These are phyloP conservation scores for Mactra quadrangularis DNA, from an alignment of 1,140 invertebrate genomes.

Conservation along the genomic window DNA sequence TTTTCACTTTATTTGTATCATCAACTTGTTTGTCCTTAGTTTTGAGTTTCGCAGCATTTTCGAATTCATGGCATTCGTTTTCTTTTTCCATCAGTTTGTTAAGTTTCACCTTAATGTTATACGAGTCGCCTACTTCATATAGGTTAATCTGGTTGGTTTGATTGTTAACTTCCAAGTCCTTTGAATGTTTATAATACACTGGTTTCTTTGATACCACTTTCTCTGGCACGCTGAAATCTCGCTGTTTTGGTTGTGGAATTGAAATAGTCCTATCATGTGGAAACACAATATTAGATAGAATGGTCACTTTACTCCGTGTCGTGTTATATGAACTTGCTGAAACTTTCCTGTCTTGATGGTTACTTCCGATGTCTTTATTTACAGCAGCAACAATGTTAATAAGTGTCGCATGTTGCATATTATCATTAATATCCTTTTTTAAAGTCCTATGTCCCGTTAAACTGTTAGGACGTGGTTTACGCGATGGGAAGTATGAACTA, in stretches of 20 bases:
- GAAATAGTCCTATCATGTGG: conserved; percentile 41
- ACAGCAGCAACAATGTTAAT: conserved; percentile 61
- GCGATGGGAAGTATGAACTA: conserved; percentile 21
- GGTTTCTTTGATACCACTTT: conserved; percentile 52
- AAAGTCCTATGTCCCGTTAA: conserved; percentile 10
- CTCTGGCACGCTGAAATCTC: conserved; percentile 28
- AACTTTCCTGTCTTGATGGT: not conserved
- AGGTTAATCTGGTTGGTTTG: not conserved
- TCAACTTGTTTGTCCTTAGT: not conserved
- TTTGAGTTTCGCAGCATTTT: conserved; percentile 10
- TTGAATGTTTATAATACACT: conserved; percentile 59
- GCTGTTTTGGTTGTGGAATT: conserved; percentile 45
- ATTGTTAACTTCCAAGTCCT: conserved; percentile 35
- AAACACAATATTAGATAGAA: conserved; percentile 20
- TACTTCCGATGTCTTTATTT: conserved; percentile 16
- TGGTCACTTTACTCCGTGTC: not conserved
- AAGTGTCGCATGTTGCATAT: conserved; percentile 50
- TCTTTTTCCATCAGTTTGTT: not conserved
- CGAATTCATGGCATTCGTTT: not conserved
- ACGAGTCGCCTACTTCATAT: not conserved
- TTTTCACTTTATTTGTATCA: not conserved
- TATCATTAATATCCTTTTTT: conserved; percentile 48
- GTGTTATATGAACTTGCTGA: not conserved
- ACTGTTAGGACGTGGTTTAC: conserved; percentile 21
- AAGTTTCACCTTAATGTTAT: conserved; percentile 14